Base-by-base conservation (phyloP, 1,140 invertebrate genomes). In the Calliopsis andreniformis region DNA sequence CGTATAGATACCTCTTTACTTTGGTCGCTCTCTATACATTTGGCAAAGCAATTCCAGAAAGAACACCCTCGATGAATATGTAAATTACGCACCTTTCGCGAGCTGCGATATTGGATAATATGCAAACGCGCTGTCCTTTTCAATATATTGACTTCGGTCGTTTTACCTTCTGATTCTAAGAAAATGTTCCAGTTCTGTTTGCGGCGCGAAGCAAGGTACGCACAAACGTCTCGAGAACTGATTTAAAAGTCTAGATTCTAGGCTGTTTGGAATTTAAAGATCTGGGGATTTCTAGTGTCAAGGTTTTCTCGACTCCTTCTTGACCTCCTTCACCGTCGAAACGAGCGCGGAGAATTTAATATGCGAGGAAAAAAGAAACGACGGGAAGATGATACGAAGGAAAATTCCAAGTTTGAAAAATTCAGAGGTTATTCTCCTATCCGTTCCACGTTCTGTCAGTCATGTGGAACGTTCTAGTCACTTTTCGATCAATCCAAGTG, bases 391-490 rank as follows among this genome's bases (percentile, higher is more conserved):
- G 62, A 68, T 67, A 72, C 43, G 35, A 10, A 68, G 51, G 79
- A 82, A 82, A 80, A 61, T 71, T 47, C 49, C 20, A 39, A 72
- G 62, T 78, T 82, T 81, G 67, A 63, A 69, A 47, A 76, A 71
- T 81, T 75, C 58, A 42, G 53, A 43, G 67, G 75, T 82, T 75
- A 51, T 82, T 63, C 62, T 30, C 62, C 51, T 25, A 4, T 45
- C 35, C n/a, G 49, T 56, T 67, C 62, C 45, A 75, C 62, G 62
- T 56, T 75, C 28, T 20, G 14, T 28, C 16, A 55, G 62, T 73
- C 62, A 73, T 49, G 71, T 55, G 71, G 30, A 62, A 62, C 16
- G 35, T 32, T 43, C 47, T 5, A 42, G 42, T 42, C 28, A 56
- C 18, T 49, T 58, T 43, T 67, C 28, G 28, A 56, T 56, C 39